Evolutionary conservation across 2,888 invertebrate genomes (phyloP).

Genomic region (Spatulosminthurus flaviceps): DNA sequence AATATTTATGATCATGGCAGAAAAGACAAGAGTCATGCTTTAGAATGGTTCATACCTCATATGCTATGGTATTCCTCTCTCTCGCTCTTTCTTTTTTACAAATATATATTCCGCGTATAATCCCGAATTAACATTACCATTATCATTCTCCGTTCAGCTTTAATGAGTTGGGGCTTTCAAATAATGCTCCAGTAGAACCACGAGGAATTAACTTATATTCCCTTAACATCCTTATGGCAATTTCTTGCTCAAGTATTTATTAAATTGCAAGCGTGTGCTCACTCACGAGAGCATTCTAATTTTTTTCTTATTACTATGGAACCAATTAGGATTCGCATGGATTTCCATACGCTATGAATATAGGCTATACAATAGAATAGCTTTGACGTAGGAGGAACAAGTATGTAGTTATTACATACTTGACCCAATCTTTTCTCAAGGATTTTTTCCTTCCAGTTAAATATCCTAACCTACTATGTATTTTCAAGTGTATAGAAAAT

Average conservation of each 20-base stretch:
- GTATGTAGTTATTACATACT: too few relatives aligned
- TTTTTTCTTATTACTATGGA: background rate
- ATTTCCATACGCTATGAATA: too few relatives aligned
- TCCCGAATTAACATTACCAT: slow-evolving; percentile 18
- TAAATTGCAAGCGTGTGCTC: background rate
- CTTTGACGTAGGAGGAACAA: too few relatives aligned
- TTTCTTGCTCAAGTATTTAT: background rate
- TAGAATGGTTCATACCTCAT: background rate
- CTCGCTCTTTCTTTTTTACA: background rate
- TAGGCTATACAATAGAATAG: too few relatives aligned
- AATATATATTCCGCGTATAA: slow-evolving; percentile 1
- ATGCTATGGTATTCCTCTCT: background rate
- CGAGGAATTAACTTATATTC: background rate
- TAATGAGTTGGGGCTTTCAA: background rate
- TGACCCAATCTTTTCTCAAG: too few relatives aligned
- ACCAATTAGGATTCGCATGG: too few relatives aligned
- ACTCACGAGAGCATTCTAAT: background rate
- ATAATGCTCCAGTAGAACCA: background rate
- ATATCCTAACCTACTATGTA: too few relatives aligned
- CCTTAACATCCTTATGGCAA: background rate
- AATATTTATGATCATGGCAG: slow-evolving; percentile 27
- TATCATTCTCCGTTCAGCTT: slow-evolving; percentile 14
- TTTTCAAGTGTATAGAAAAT: too few relatives aligned
- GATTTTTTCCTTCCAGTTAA: too few relatives aligned
- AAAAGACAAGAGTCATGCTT: background rate